Conservation (phyloP, 2,888 invertebrate genomes). For the Eupithecia tripunctaria region DNA sequence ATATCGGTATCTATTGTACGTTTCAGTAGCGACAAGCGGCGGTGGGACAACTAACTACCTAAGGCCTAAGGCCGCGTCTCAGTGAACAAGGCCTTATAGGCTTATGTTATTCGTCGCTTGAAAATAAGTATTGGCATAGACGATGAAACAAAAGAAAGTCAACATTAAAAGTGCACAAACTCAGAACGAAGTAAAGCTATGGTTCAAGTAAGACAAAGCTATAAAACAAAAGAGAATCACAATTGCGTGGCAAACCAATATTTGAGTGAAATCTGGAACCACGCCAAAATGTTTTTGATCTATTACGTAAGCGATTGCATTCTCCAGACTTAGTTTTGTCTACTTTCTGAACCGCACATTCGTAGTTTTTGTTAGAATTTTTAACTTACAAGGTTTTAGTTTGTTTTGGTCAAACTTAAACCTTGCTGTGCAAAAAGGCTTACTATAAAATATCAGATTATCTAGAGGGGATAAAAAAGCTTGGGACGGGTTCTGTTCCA, state of each 20-base stretch:
- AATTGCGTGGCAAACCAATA: not conserved
- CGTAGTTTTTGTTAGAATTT: not conserved
- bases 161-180: not conserved
- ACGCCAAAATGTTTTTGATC: constrained; percentile 30
- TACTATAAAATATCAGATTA: no score
- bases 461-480: no score
- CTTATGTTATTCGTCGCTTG: not conserved
- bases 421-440: no score
- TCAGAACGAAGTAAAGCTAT: not conserved
- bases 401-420: not conserved
- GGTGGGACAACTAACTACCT: no score
- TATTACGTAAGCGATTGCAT: not conserved
- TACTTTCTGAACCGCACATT: not conserved
- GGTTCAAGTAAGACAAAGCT: not conserved
- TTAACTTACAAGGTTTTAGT: not conserved
- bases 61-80: no score
- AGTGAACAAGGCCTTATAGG: no score
- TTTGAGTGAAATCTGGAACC: not conserved
- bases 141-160: not conserved
- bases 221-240: not conserved
- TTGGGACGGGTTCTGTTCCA: no score
- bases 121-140: not conserved
- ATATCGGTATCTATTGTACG: no score
- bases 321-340: not conserved
- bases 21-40: no score